Evolutionary conservation across 1,140 invertebrate species (phyloP).

Genomic region (Drosophila nebulosa): DNA sequence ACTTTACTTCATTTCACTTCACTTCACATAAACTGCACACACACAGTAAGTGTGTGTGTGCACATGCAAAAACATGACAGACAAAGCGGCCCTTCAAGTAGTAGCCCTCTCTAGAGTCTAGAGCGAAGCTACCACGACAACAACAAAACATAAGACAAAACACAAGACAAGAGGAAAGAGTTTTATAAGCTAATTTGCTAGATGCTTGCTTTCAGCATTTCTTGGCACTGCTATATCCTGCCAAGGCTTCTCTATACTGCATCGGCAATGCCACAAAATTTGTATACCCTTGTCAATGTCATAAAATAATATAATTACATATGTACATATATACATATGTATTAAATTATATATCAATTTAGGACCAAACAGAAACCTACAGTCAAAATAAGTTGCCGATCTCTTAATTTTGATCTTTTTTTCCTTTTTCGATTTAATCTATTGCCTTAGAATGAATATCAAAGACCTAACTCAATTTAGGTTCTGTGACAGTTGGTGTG

Average conservation of each 20-base stretch:
- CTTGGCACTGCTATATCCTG: neutral
- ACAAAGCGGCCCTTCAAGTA: neutral
- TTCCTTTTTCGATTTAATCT: too few species aligned
- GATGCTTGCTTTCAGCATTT: neutral
- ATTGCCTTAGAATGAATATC: too few species aligned
- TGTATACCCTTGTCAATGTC: neutral
- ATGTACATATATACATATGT: too few species aligned
- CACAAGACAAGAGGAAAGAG: neutral
- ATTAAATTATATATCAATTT: too few species aligned
- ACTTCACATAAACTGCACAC: neutral
- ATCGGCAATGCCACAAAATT: neutral
- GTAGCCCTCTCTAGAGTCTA: neutral
- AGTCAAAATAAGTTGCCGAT: too few species aligned
- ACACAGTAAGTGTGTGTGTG: neutral
- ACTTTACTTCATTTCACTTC: slow-evolving; percentile 35
- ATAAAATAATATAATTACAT: too few species aligned
- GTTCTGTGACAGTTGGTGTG: too few species aligned
- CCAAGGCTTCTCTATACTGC: neutral
- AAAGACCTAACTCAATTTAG: too few species aligned
- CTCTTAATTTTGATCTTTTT: too few species aligned
- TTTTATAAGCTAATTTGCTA: neutral
- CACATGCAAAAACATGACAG: neutral
- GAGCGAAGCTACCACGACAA: neutral
- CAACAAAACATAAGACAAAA: neutral
- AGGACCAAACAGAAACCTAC: too few species aligned